Evolutionary conservation across 2,888 invertebrate genomes (phyloP), one percentile per base, ranked within the genome.

Genomic region (Chelonus formosanus): DNA sequence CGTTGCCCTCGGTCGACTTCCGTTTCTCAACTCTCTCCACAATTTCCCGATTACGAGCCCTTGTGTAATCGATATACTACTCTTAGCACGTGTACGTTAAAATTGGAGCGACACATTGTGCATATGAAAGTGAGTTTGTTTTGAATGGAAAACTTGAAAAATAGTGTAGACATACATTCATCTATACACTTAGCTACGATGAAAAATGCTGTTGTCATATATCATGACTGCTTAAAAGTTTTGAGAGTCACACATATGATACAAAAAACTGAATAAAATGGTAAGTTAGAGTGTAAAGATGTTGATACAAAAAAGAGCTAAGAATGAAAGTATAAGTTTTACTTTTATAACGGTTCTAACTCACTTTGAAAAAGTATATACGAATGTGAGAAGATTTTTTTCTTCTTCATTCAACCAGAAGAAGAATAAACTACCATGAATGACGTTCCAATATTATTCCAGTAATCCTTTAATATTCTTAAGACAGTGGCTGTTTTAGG

Each of bases 31-130:
- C 65, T 50, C 55, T 53, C 54, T 36, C 45, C 56, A 44, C 64
- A 65, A 67, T 67, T 67, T 60, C 64, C 63, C 64, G 64, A 67
- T 63, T 67, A 64, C 60, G 64, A 53, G 48, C 67, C 63, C 67
- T 60, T 63, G 10, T 50, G 67, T 58, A 68, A 70, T 67, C 67
- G 54, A 67, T 67, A 67, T 63, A 67, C 58, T 62, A 52, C 52
- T 35, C 32, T 32, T 36, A 45, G 62, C 62, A 53, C 62, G 62
- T 63, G 52, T 47, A 50, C 34, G 31, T 36, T 53, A 43, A 47
- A 62, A 62, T 58, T 58, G 57, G 10, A 47, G 31, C 54, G 67
- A 35, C 45, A 50, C n/a, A 62, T 20, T 20, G 35, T 53, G 56
- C 61, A 57, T 67, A 45, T 35, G 36, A 50, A 59, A 48, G 48